Conservation (phyloP, 2,113 vertebrate genomes). For the Cyanistes caeruleus region DNA sequence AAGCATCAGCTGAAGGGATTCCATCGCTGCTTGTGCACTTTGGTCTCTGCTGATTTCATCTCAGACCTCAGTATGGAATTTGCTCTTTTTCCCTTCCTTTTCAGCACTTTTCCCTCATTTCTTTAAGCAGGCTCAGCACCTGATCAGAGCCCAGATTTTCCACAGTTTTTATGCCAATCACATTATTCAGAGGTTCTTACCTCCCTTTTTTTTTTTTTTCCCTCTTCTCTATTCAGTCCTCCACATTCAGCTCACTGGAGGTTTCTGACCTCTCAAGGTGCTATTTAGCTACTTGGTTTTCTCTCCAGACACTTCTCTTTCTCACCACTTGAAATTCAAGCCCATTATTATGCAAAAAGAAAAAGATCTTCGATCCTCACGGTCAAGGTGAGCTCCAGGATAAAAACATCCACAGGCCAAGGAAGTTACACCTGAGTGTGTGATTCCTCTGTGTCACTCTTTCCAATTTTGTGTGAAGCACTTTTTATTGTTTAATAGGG, state of each 20-base stretch:
- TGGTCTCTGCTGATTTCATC: background rate
- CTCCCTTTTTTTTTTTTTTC: background rate
- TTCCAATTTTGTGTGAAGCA: background rate
- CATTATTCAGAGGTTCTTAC: background rate
- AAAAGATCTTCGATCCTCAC: background rate
- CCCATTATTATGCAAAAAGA: background rate
- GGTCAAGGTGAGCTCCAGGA: background rate
- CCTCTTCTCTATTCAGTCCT: background rate
- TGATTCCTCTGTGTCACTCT: background rate
- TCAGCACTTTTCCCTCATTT: background rate
- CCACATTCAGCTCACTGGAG: background rate
- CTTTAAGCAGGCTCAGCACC: background rate
- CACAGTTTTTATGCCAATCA: background rate
- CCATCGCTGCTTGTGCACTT: fast-evolving
- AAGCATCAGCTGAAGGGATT: background rate
- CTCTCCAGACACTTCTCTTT: background rate
- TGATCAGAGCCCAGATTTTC: background rate
- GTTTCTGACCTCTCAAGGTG: background rate
- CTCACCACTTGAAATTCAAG: background rate
- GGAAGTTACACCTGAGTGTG: background rate
- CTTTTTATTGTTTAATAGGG: constrained; percentile 2
- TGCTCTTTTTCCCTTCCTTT: background rate
- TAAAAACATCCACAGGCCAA: background rate
- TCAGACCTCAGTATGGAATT: background rate
- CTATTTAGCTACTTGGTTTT: background rate